Evolutionary conservation across 2,888 invertebrate genomes (phyloP), one percentile per base, ranked within the genome.

Genomic region (Eupsilia transversa): DNA sequence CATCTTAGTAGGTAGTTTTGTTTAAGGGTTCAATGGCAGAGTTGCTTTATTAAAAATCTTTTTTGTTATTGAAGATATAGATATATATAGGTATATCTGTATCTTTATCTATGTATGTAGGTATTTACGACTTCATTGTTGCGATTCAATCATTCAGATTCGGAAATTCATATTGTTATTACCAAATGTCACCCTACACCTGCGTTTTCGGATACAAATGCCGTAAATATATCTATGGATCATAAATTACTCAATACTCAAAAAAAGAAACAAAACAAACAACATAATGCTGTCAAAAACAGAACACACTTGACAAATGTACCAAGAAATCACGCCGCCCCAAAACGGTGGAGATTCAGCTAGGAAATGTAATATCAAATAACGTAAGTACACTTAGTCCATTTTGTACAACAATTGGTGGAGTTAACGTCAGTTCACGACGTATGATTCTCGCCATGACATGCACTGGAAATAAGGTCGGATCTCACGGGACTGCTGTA

Each of bases 361-460:
- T 38, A 64, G 49, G 5, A 65, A 65, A 78, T 46, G 59, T 65
- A 38, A 78, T 65, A 68, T 64, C 60, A 72, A 71, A 65, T 65
- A 71, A 33, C 59, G 14, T 23, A 52, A 68, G 17, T 56, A 69
- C 41, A 79, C 41, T 79, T 56, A 68, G 77, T 54, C 64, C 77
- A 69, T 77, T 79, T 65, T 43, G 35, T 49, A 82, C 64, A 64
- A 65, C 83, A 78, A 78, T 77, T 77, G 78, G 71, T n/a, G 17
- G 82, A 72, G 76, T 86, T 80, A 71, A 69, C 65, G 84, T 80
- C 84, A 77, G 77, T 70, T 61, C 72, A 27, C 67, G 79, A 79
- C 72, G 56, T 77, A 66, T 83, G 83, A 79, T 83, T 79, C 83
- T 23, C 73, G 64, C 49, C 71, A 66, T 83, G 83, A 83, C 86